Conservation (phyloP, 1,140 invertebrate genomes). For the Musca domestica region DNA sequence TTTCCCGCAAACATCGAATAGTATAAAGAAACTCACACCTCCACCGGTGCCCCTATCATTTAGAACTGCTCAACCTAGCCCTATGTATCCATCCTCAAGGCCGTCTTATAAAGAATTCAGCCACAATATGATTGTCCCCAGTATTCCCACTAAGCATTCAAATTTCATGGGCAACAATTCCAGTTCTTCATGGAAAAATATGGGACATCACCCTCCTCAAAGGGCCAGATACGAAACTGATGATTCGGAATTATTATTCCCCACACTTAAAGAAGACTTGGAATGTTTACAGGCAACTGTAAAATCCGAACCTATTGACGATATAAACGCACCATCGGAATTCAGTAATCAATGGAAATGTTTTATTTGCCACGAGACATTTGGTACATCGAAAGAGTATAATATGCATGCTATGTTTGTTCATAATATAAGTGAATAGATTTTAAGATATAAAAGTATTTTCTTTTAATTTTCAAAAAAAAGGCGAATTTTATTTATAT, state of each 20-base stretch:
- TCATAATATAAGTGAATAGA: conserved; percentile 5
- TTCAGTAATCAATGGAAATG: neutral
- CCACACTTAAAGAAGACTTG: neutral
- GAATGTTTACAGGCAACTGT: neutral
- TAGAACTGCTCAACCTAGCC: too few species aligned
- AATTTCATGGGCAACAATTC: neutral
- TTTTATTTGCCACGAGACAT: conserved; percentile 3
- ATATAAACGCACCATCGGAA: neutral
- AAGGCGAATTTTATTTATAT: too few species aligned
- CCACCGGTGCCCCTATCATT: too few species aligned
- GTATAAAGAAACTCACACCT: too few species aligned
- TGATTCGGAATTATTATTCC: neutral
- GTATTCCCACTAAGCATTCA: too few species aligned
- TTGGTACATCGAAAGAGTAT: neutral
- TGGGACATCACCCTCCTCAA: neutral
- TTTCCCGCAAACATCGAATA: too few species aligned
- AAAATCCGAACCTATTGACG: neutral
- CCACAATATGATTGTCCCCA: too few species aligned
- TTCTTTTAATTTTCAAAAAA: neutral
- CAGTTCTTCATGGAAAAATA: neutral
- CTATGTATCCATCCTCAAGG: too few species aligned
- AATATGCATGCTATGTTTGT: conserved; percentile 9
- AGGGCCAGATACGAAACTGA: neutral
- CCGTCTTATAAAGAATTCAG: too few species aligned
- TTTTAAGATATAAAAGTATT: neutral